Conservation (phyloP, 2,797 vertebrate species). For the Microhierax caerulescens region DNA sequence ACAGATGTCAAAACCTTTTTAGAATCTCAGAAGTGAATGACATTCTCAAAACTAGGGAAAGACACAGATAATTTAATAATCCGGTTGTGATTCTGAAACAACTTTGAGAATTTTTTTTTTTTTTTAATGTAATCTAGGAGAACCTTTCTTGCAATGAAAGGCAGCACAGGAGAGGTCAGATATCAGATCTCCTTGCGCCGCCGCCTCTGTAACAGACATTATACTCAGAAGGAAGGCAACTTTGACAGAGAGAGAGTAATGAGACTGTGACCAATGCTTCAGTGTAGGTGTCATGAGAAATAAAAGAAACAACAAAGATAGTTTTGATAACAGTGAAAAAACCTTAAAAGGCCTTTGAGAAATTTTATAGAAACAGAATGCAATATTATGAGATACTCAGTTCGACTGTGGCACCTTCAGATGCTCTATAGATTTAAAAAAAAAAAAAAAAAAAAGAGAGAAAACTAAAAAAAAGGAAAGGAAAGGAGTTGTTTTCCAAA, state of each 20-base stretch:
- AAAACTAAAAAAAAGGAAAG: rapidly evolving
- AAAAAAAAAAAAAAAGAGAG: not conserved
- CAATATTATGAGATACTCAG: not conserved
- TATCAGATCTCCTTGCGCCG: not conserved
- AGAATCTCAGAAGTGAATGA: not conserved
- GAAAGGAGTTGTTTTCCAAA: not conserved
- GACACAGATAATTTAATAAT: not conserved
- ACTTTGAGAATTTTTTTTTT: not conserved
- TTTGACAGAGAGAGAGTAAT: not conserved
- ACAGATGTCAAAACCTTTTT: not conserved
- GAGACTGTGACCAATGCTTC: not conserved
- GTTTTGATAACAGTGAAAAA: not conserved
- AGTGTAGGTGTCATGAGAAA: not conserved
- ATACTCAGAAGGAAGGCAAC: not conserved
- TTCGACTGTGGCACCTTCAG: not conserved
- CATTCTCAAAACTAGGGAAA: not conserved
- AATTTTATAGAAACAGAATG: not conserved
- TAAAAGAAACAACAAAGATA: not conserved
- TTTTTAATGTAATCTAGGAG: not conserved
- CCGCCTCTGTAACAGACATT: not conserved
- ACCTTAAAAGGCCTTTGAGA: not conserved
- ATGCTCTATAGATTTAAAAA: not conserved
- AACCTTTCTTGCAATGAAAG: not conserved
- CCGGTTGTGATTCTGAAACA: not conserved
- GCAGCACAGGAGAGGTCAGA: not conserved